Conservation (phyloP, 2,797 vertebrate genomes). For the Phyllotis vaccarum region DNA sequence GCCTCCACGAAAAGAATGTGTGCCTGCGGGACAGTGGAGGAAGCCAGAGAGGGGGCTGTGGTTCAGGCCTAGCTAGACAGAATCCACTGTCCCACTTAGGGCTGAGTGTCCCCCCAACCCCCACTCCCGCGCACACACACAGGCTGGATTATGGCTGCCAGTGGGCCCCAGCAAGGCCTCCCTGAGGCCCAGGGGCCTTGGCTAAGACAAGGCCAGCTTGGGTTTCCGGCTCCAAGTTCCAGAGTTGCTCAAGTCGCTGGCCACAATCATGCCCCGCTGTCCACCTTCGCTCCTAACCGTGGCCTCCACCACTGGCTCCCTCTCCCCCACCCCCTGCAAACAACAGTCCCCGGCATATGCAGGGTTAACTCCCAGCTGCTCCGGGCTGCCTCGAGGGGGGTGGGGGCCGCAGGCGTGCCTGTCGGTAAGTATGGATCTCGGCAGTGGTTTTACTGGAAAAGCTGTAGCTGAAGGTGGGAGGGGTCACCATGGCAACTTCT, state of each 20-base stretch:
- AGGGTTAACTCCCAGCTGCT: conserved; percentile 80
- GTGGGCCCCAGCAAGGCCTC: background rate
- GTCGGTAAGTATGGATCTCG: conserved; percentile 90
- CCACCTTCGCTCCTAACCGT: background rate
- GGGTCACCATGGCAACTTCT: conserved; percentile 86
- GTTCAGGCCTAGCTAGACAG: background rate
- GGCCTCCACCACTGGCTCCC: background rate
- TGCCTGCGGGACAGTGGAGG: background rate
- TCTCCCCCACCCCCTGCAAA: background rate
- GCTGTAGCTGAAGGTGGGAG: conserved; percentile 87
- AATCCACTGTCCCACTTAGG: background rate
- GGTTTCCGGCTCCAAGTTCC: background rate
- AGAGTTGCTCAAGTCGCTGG: background rate
- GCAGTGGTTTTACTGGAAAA: conserved; percentile 90
- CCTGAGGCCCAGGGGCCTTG: background rate
- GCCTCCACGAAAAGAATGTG: background rate
- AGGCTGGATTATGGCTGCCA: background rate
- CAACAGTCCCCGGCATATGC: background rate
- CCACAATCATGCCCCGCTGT: background rate
- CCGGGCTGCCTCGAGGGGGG: conserved; percentile 68
- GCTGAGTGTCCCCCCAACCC: background rate
- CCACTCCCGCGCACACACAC: background rate
- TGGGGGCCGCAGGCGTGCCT: conserved; percentile 85
- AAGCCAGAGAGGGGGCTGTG: background rate
- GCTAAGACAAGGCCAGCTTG: rapidly evolving